A percentile compares a stretch with the other conserved stretches of the same genome.
Evolutionary conservation across 1,140 invertebrate species (phyloP).

Genomic region (Heliconius himera): DNA sequence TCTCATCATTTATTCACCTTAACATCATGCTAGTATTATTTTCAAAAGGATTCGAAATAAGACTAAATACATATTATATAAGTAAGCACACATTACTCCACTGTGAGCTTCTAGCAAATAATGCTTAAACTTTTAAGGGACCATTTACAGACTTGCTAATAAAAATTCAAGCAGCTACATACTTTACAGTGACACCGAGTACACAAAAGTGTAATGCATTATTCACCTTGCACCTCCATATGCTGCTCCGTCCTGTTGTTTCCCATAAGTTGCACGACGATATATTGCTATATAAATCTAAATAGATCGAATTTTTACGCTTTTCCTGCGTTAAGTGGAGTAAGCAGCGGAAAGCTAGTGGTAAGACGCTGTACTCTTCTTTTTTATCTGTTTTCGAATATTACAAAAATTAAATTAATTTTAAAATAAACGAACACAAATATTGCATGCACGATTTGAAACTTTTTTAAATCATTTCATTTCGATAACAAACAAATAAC

Average conservation of each 20-base stretch:
- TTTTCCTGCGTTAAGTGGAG: not conserved
- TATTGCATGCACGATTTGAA: too few species aligned
- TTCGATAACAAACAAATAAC: too few species aligned
- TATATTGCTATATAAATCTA: not conserved
- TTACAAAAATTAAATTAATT: too few species aligned
- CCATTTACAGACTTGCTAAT: constrained; percentile 6
- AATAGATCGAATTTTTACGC: not conserved
- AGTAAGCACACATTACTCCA: not conserved
- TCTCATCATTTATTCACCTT: not conserved
- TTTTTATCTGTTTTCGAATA: too few species aligned
- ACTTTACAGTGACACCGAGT: constrained; percentile 10
- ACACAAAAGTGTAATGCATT: constrained; percentile 46
- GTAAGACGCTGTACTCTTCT: too few species aligned
- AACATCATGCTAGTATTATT: too few species aligned
- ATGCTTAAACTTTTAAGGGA: not conserved
- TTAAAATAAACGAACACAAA: too few species aligned
- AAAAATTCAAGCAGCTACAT: constrained; percentile 24
- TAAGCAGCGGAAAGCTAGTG: too few species aligned
- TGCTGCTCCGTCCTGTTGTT: constrained; percentile 10
- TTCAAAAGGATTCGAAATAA: not conserved
- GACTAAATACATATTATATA: not conserved
- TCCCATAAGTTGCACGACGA: not conserved
- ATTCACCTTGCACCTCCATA: constrained; percentile 46
- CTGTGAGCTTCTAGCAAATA: not conserved
- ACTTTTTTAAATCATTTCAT: too few species aligned